Evolutionary conservation across 2,888 invertebrate species (phyloP).

Genomic region (Leptopilina syphax): DNA sequence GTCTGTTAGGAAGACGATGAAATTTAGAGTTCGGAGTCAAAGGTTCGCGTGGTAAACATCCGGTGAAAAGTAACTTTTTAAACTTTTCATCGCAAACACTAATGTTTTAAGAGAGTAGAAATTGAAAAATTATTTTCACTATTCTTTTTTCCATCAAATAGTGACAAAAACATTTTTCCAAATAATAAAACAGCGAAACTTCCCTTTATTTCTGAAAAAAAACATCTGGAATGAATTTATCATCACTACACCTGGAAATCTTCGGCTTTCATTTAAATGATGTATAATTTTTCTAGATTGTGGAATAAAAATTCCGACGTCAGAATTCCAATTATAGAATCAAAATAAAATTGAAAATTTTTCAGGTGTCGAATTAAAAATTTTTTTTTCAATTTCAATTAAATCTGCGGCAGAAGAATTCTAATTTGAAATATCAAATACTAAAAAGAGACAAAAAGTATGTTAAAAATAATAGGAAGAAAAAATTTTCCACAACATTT

Average conservation of each 20-base stretch:
- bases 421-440: too few relatives aligned
- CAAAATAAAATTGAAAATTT: too few relatives aligned
- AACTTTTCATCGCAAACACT: slow-evolving; percentile 9
- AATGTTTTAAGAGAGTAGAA: neutral
- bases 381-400: too few relatives aligned
- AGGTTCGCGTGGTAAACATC: slow-evolving; percentile 31
- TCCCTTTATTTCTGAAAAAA: neutral
- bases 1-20: neutral
- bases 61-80: neutral
- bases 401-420: too few relatives aligned
- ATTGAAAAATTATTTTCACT: slow-evolving; percentile 1
- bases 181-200: neutral
- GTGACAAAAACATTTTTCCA: neutral
- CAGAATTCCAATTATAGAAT: too few relatives aligned
- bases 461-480: neutral
- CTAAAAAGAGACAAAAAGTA: too few relatives aligned
- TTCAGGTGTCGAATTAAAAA: too few relatives aligned
- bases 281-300: too few relatives aligned
- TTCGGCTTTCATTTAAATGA: too few relatives aligned
- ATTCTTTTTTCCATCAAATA: neutral
- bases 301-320: too few relatives aligned
- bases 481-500: neutral
- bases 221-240: too few relatives aligned
- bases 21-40: slow-evolving; percentile 12
- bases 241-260: too few relatives aligned